phyloP scores from a whole-genome alignment of 2,797 vertebrate species.

The Leptodactylus fallax region DNA sequence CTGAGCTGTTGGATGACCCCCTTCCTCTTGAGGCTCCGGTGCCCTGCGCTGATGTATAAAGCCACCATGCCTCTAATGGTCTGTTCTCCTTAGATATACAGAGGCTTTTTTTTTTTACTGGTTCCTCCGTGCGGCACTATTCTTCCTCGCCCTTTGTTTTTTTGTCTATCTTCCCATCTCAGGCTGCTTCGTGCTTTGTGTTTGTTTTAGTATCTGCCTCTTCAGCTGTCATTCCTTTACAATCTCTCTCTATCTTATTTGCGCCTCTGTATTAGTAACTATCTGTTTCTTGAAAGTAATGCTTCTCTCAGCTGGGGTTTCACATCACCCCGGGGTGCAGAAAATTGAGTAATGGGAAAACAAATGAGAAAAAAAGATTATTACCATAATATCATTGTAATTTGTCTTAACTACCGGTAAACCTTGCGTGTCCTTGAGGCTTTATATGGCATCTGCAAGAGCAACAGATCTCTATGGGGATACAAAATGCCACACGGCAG shows the following conservation, averaged over 20 bases:
- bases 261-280: constrained; percentile 33
- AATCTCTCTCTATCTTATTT: constrained; percentile 39
- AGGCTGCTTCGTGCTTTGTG: constrained; percentile 37
- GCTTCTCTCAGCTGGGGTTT: constrained; percentile 53
- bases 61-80: neutral
- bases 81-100: neutral
- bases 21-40: neutral
- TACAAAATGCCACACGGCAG: constrained; percentile 41
- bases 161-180: constrained; percentile 42
- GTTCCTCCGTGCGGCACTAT: neutral
- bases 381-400: constrained; percentile 62
- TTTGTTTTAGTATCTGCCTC: constrained; percentile 35
- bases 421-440: constrained; percentile 64
- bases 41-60: neutral
- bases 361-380: constrained; percentile 60
- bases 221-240: constrained; percentile 44
- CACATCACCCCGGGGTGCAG: constrained; percentile 54
- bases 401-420: constrained; percentile 62
- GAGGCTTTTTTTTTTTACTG: neutral
- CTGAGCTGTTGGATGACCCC: neutral
- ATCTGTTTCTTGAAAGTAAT: constrained; percentile 37
- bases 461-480: constrained; percentile 48
- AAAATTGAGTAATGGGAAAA: constrained; percentile 59
- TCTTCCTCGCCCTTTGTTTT: constrained; percentile 15
- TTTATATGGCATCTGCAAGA: constrained; percentile 55